Conservation (phyloP, 2,888 invertebrate species). For the Hybos culiciformis region DNA sequence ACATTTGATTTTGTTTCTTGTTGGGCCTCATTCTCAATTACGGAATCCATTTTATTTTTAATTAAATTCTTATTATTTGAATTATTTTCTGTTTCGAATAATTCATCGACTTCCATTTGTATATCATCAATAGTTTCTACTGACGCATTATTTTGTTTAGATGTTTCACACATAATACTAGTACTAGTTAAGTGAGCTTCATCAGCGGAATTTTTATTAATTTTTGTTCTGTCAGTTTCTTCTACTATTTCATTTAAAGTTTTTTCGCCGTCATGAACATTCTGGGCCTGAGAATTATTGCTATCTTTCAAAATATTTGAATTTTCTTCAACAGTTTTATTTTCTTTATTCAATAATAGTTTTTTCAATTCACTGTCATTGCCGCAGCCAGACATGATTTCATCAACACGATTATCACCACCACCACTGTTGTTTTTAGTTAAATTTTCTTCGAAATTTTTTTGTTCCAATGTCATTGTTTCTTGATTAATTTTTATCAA, state of each 20-base stretch:
- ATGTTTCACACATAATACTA: not conserved
- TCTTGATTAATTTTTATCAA: constrained; percentile 1
- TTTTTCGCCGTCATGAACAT: not conserved
- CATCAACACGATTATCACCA: not conserved
- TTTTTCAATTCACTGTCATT: too few species aligned
- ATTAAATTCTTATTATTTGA: too few species aligned
- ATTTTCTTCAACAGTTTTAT: too few species aligned
- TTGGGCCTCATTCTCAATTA: too few species aligned
- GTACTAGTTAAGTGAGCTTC: not conserved
- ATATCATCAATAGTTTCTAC: too few species aligned
- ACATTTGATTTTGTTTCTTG: too few species aligned
- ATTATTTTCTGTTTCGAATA: too few species aligned
- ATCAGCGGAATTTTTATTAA: not conserved
- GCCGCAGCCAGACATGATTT: too few species aligned
- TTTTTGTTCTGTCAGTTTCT: not conserved
- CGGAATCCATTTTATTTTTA: too few species aligned
- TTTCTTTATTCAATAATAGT: too few species aligned
- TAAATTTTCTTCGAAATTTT: not conserved
- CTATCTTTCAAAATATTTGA: not conserved
- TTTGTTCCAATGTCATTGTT: not conserved
- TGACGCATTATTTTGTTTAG: too few species aligned
- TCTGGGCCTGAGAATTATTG: not conserved
- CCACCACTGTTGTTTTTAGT: not conserved
- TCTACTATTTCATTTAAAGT: not conserved
- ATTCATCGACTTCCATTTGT: too few species aligned